Conservation (phyloP, 2,888 invertebrate species). For the Acrocera orbiculus region DNA sequence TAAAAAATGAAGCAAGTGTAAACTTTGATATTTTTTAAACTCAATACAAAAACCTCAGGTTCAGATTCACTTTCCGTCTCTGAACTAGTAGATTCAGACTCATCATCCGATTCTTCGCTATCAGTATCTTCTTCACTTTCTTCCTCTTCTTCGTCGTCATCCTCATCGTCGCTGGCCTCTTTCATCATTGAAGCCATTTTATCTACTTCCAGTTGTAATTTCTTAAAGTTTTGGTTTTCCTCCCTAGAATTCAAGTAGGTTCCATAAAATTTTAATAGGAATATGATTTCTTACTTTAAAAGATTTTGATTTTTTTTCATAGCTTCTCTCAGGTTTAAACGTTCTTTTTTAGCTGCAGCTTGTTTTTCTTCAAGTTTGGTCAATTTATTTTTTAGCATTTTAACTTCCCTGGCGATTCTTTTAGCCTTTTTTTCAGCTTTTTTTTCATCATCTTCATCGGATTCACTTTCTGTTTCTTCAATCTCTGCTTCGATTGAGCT, state of each 20-base stretch:
- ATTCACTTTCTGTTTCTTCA: conserved; percentile 43
- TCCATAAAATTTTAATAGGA: neutral
- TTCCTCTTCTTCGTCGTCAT: conserved; percentile 40
- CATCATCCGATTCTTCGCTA: conserved; percentile 31
- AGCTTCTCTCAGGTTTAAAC: conserved; percentile 57
- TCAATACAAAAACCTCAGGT: conserved; percentile 35
- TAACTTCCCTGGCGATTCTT: conserved; percentile 35
- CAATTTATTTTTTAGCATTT: conserved; percentile 31
- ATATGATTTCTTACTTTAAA: conserved; percentile 37
- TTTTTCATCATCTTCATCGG: conserved; percentile 47
- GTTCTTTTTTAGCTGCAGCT: conserved; percentile 56
- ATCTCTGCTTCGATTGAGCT: conserved; percentile 41
- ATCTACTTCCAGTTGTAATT: conserved; percentile 71
- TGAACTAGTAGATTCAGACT: conserved; percentile 45
- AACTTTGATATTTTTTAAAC: neutral
- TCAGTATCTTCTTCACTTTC: conserved; percentile 26
- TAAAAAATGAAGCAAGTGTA: conserved; percentile 19
- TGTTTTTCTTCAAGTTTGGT: conserved; percentile 44
- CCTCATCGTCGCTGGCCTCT: conserved; percentile 54
- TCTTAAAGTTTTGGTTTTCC: conserved; percentile 66
- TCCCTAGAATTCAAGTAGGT: conserved; percentile 35
- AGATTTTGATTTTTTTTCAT: conserved; percentile 65
- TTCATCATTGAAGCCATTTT: conserved; percentile 82
- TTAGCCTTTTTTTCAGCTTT: conserved; percentile 50
- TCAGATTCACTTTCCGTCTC: conserved; percentile 52